phyloP scores from a whole-genome alignment of 2,113 vertebrate species.

The Halichoerus grypus region DNA sequence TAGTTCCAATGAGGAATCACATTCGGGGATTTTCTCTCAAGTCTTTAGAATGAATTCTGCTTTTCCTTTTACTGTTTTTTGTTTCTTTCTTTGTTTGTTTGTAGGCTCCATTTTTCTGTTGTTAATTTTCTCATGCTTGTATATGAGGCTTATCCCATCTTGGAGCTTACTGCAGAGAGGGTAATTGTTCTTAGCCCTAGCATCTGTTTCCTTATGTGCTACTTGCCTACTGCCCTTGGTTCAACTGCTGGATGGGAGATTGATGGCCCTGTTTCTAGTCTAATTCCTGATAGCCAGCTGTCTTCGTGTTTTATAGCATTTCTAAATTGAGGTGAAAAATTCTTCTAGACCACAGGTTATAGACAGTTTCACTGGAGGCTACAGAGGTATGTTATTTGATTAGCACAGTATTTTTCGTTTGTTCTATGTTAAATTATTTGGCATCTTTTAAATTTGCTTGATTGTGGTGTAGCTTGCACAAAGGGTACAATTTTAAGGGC shows the following conservation, averaged over 20 bases:
- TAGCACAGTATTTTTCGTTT: background rate
- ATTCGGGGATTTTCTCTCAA: background rate
- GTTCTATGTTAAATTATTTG: background rate
- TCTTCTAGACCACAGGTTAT: background rate
- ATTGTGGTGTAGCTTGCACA: background rate
- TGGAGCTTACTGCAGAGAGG: background rate
- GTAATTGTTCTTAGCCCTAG: background rate
- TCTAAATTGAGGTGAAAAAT: background rate
- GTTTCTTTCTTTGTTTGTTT: background rate
- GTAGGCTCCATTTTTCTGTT: background rate
- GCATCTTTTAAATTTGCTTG: background rate
- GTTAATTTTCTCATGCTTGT: background rate
- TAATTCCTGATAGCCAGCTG: background rate
- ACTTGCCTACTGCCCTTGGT: background rate
- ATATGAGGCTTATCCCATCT: background rate
- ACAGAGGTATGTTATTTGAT: background rate
- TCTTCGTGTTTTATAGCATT: background rate
- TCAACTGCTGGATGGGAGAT: background rate
- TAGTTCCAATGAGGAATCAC: background rate
- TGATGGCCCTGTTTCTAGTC: background rate
- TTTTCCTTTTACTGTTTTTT: background rate
- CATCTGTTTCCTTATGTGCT: background rate
- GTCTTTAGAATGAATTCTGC: background rate
- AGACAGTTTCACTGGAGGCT: background rate
- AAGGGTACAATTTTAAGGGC: background rate